Evolutionary conservation across 2,797 vertebrate genomes (phyloP).

Genomic region (Rhabdomys pumilio): DNA sequence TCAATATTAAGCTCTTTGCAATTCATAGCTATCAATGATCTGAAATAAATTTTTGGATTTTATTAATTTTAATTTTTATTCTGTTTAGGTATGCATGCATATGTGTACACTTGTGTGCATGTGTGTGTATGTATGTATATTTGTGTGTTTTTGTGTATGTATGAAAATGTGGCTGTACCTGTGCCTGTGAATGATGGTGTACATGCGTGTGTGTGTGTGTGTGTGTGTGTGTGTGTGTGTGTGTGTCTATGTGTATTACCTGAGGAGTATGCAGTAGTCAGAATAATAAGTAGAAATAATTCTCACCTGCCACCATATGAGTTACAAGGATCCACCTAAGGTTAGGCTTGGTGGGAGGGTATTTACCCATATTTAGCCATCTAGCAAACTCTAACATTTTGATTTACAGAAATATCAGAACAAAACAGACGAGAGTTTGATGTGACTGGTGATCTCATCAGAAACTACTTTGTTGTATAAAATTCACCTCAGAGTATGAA

Average conservation of each 20-base stretch:
- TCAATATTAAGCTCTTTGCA: background rate
- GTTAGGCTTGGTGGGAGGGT: background rate
- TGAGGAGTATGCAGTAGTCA: background rate
- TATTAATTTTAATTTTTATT: background rate
- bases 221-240: background rate
- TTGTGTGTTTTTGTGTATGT: background rate
- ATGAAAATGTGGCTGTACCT: too few relatives aligned
- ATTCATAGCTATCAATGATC: background rate
- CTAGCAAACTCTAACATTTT: background rate
- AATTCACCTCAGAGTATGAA: background rate
- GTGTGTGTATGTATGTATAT: background rate
- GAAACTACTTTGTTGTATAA: background rate
- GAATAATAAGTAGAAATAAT: background rate
- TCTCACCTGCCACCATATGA: background rate
- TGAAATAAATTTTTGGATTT: background rate
- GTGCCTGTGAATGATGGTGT: background rate
- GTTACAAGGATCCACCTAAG: background rate
- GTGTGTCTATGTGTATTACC: background rate
- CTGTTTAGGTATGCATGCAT: background rate
- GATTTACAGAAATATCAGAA: slow-evolving; percentile 13
- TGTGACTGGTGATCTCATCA: background rate
- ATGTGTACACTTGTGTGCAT: background rate
- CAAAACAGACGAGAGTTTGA: background rate
- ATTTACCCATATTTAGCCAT: background rate
- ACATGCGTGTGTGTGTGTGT: background rate